Base-by-base conservation (phyloP, 2,797 vertebrate species). In the Microctenopoma stevenorrisi region DNA sequence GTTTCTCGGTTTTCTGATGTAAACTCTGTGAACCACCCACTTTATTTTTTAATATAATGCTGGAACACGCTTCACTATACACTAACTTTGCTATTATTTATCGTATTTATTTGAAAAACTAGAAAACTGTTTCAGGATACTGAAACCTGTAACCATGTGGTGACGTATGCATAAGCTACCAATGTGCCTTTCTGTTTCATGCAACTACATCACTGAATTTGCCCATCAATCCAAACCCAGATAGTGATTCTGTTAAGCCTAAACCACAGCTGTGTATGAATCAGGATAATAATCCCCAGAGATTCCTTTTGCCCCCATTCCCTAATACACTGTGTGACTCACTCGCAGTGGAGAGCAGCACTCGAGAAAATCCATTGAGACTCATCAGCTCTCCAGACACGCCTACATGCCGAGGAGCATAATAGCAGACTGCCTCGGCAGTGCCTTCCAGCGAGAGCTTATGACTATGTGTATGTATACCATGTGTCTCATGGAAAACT, bases 261-360 rank as follows among this genome's bases (percentile, higher is more conserved):
- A 38, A 83, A 84, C 74, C 67, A 75, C 90, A 92, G 82, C 88
- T 92, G 88, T 88, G 86, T 83, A 82, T 88, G 79, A 90, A 88
- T 87, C 85, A 86, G 81, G 89, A 88, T 84, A 84, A 87, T 88
- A 89, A 90, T 91, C 90, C 82, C 87, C 60, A 76, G 86, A 88
- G 64, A 90, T 81, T 87, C 74, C 55, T 72, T 68, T 87, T 89
- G 81, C 76, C 80, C 89, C 78, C 81, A 73, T 91, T 91, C 85
- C 60, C 74, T 74, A 78, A 84, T 74, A 78, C 61, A 60, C 68
- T 66, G 67, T 65, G 79, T 90, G 91, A 91, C 70, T 89, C 87
- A 90, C 80, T 84, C 28, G 18, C 74, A 74, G 80, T 56, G 67
- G 79, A 86, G 69, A 79, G 77, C 72, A 44, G 82, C 78, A 68